These are phyloP conservation scores for Coenobita brevimanus DNA, from an alignment of 1,140 invertebrate species.

Conservation along the genomic window DNA sequence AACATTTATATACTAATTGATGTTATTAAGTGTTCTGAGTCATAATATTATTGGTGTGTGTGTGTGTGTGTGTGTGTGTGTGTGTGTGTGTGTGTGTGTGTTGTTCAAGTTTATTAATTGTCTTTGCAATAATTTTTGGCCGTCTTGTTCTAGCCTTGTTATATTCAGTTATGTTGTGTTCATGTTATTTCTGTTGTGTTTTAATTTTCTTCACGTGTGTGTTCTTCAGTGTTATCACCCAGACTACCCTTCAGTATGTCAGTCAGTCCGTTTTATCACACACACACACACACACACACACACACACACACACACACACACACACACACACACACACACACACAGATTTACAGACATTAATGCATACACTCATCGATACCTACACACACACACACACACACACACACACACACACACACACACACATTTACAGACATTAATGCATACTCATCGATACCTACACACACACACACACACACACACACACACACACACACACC, in stretches of 20 bases:
- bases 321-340: constrained; percentile 8
- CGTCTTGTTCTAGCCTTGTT: too few species aligned
- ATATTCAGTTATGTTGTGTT: too few species aligned
- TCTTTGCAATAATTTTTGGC: too few species aligned
- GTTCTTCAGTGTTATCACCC: background rate
- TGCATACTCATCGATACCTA: background rate
- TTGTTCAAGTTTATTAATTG: background rate
- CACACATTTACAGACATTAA: constrained; percentile 13
- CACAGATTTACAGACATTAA: constrained; percentile 14
- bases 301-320: constrained; percentile 6
- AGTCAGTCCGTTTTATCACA: background rate
- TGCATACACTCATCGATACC: too few species aligned
- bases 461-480: background rate
- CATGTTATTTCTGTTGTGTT: too few species aligned
- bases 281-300: constrained; percentile 16
- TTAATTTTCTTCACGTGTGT: background rate
- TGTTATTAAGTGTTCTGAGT: too few species aligned
- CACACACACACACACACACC: background rate
- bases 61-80: background rate
- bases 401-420: constrained; percentile 9
- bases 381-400: constrained; percentile 3
- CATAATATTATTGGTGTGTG: background rate
- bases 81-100: background rate
- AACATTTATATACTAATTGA: too few species aligned
- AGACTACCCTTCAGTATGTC: background rate